Evolutionary conservation across 2,113 vertebrate genomes (phyloP), one percentile per base, ranked within the genome.

Genomic region (Cochlearius cochlearius): DNA sequence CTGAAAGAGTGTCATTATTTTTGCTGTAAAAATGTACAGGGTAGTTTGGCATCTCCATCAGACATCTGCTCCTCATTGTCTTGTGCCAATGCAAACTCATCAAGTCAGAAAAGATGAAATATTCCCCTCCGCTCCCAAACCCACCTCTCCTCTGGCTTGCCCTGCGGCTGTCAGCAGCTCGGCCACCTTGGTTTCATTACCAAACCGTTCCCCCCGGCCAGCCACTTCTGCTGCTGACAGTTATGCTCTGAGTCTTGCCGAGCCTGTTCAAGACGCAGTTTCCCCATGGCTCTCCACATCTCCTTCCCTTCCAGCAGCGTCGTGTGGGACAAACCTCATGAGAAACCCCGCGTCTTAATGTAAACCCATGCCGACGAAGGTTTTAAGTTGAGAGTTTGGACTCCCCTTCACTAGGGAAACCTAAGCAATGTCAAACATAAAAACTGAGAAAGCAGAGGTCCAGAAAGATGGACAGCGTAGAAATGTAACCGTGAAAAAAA

Each of bases 21-120:
- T 85, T 76, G 67, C 77, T 90, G 84, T 88, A 86, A 96, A 94
- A 96, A 76, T 16, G 77, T 62, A 13, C 41, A 5, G 97, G 93
- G 85, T 92, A 96, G 89, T 92, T 96, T 96, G 95, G 94, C 95
- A 96, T 94, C 95, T 47, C 84, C 5, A 3, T 32, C 95, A 74
- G 94, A 97, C 94, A 95, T 95, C 94, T 95, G 96, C 95, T 97
- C 84, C 89, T 94, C 94, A 96, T 94, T 97, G 89, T 96, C 81
- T 55, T 39, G 80, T 95, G 94, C 89, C 97, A 97, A 90, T 2
- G 87, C 95, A 97, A 97, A 97, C 96, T 96, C 94, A 96, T 96
- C 95, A 39, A 95, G 96, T 96, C 77, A 82, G 87, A 29, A 62
- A 82, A 62, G 85, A 94, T 92, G 94, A 97, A 97, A 96, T 96